phyloP scores from a whole-genome alignment of 1,140 invertebrate species.

The Sipha flava region DNA sequence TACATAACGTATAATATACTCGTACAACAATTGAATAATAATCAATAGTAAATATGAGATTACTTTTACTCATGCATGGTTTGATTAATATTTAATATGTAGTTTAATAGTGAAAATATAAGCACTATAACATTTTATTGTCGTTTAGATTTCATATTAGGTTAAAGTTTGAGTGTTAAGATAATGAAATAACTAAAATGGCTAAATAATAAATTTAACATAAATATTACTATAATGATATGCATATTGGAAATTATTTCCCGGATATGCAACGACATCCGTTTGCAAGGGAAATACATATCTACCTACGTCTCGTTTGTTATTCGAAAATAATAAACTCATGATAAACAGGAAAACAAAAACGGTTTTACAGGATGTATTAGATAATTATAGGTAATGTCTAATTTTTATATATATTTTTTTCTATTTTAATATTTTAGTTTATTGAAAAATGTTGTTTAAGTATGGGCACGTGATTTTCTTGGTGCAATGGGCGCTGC shows the following conservation, averaged over 20 bases:
- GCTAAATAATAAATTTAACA: too few species aligned
- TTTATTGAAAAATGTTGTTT: neutral
- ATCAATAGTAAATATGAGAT: too few species aligned
- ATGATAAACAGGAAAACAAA: neutral
- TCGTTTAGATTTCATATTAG: too few species aligned
- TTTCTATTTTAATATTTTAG: neutral
- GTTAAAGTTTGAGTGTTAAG: too few species aligned
- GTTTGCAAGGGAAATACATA: neutral
- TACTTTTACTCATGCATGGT: too few species aligned
- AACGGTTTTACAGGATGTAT: neutral
- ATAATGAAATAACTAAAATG: too few species aligned
- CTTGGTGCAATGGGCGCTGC: neutral
- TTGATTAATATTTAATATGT: too few species aligned
- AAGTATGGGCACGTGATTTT: neutral
- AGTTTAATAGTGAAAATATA: too few species aligned
- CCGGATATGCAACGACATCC: conserved; percentile 2
- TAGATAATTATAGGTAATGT: neutral
- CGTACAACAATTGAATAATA: too few species aligned
- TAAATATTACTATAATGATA: neutral
- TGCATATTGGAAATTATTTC: neutral
- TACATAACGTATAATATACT: too few species aligned
- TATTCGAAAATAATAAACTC: neutral
- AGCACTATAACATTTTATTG: too few species aligned
- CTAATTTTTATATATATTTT: neutral
- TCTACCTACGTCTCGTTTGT: neutral